Base-by-base conservation (phyloP, 2,113 vertebrate genomes). In the Cyprinodon brontotheroides region DNA sequence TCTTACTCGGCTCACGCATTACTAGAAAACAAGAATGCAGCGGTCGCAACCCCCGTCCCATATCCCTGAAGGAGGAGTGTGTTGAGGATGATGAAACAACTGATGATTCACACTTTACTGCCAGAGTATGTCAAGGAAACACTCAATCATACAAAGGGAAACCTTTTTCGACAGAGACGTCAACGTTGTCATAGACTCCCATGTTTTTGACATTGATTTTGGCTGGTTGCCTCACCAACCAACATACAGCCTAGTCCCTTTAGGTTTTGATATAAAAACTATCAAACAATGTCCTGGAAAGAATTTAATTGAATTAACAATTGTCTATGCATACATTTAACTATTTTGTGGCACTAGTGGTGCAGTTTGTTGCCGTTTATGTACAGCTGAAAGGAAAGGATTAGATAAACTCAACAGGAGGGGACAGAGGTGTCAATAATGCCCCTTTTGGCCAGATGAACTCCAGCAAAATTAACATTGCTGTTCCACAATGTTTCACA, bases 81-180 rank as follows among this genome's bases (percentile, higher is more conserved):
- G 85, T 84, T 81, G 87, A 85, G 87, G 87, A 83, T 89, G 88
- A 83, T 85, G 86, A 90, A 91, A 87, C 80, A 64, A 65, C 76
- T 67, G 83, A 90, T 93, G 92, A 93, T 83, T 93, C 92, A 92
- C 80, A 76, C 77, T 86, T 90, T 87, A 89, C 90, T 92, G 91
- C 91, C 91, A 91, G 53, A 89, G 73, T 71, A 68, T 89, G 83
- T 89, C 65, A 85, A 83, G 81, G 70, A 43, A 89, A 80, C 8
- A 4, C 77, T 83, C 79, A 14, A 79, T 90, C 87, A 84, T 79
- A 84, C 20, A 48, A 63, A 29, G 69, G 82, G 78, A 85, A 87
- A 80, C 78, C 82, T 68, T 22, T 12, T 72, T 75, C 17, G 50
- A 74, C 65, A 76, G 75, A 47, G 72, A 41, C 50, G 47, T 29